phyloP scores from a whole-genome alignment of 2,888 invertebrate genomes.

The Parnassius apollo region DNA sequence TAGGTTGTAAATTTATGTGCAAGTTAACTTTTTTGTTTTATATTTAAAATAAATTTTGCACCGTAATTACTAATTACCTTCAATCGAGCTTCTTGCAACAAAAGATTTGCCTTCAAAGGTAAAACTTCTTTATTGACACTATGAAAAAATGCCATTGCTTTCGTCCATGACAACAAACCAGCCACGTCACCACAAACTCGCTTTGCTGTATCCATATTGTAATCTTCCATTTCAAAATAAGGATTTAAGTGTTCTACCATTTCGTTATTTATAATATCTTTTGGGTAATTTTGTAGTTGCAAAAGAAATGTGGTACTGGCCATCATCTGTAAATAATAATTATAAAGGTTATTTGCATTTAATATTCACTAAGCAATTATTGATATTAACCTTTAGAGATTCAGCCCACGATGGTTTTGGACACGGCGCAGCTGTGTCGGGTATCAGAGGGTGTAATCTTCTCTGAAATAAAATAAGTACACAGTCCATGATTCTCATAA shows the following conservation, averaged over 20 bases:
- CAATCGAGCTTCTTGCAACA: constrained; percentile 93
- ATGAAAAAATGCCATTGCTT: constrained; percentile 97
- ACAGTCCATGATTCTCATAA: constrained; percentile 99
- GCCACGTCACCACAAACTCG: constrained; percentile 98
- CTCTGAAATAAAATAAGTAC: constrained; percentile 96
- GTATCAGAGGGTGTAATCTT: constrained; percentile 89
- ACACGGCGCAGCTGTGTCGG: constrained; percentile 90
- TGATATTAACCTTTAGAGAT: constrained; percentile 88
- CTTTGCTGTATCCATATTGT: constrained; percentile 97
- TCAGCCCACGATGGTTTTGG: constrained; percentile 98
- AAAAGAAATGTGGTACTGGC: constrained; percentile 95
- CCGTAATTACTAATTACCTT: constrained; percentile 66
- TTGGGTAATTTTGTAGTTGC: constrained; percentile 96
- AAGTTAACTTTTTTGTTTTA: too few relatives aligned
- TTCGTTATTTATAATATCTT: constrained; percentile 98
- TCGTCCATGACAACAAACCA: constrained; percentile 96
- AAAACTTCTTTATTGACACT: constrained; percentile 98
- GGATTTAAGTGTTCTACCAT: constrained; percentile 96
- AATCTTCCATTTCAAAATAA: constrained; percentile 97
- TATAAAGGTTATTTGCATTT: not conserved
- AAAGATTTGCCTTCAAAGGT: constrained; percentile 94
- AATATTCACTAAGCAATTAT: constrained; percentile 17
- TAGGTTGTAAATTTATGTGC: too few relatives aligned
- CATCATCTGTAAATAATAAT: constrained; percentile 87
- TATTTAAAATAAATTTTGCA: too few relatives aligned